phyloP scores from a whole-genome alignment of 2,113 vertebrate species.

The Pholis gunnellus region DNA sequence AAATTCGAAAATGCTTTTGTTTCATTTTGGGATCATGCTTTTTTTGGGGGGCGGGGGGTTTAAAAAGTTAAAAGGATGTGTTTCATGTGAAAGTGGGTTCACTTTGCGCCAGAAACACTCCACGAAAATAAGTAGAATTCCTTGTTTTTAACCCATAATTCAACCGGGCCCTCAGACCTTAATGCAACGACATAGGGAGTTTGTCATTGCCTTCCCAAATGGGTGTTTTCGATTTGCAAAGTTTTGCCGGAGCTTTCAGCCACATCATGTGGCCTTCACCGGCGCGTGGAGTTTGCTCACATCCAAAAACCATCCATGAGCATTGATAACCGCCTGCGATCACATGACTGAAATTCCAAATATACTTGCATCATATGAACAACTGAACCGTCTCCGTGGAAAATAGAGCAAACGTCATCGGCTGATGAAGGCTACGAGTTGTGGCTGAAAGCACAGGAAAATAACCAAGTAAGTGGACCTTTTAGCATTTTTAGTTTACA shows the following conservation, averaged over 20 bases:
- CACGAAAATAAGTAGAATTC: neutral
- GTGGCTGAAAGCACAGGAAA: too few species aligned
- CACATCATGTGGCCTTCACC: neutral
- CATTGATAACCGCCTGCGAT: too few species aligned
- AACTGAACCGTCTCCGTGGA: neutral
- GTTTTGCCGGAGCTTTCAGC: neutral
- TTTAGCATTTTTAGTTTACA: too few species aligned
- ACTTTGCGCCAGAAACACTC: neutral
- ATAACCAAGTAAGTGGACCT: neutral
- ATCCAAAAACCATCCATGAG: neutral
- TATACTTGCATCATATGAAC: too few species aligned
- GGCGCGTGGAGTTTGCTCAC: neutral
- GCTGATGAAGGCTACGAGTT: too few species aligned
- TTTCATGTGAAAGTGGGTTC: neutral
- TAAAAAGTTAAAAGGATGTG: neutral
- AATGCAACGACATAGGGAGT: too few species aligned
- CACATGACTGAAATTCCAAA: neutral
- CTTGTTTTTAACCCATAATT: neutral
- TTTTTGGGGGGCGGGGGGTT: neutral
- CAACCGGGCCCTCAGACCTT: too few species aligned
- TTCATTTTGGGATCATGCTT: constrained; percentile 2
- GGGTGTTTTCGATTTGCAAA: neutral
- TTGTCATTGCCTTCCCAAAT: neutral
- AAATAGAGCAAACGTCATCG: neutral
- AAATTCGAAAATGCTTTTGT: constrained; percentile 13